Conservation (phyloP, 2,888 invertebrate species). For the Cryptocephalus moraei region DNA sequence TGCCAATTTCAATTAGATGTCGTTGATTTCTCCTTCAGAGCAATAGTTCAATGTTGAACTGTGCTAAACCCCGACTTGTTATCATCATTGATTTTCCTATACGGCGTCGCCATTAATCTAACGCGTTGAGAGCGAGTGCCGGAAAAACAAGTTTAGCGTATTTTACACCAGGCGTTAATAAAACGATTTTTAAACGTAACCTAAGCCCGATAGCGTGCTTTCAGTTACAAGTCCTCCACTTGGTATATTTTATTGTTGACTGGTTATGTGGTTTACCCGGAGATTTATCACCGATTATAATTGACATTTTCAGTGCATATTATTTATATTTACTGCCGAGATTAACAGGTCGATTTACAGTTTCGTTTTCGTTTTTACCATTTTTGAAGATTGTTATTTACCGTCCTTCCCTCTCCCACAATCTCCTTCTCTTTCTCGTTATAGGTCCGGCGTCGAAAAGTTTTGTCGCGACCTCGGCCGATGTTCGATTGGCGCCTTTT, state of each 20-base stretch:
- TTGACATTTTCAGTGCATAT: constrained; percentile 28
- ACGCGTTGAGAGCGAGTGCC: constrained; percentile 1
- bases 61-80: too few relatives aligned
- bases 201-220: constrained; percentile 18
- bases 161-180: constrained; percentile 10
- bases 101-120: too few relatives aligned
- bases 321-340: constrained; percentile 25
- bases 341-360: constrained; percentile 26
- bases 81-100: too few relatives aligned
- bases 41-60: too few relatives aligned
- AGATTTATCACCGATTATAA: constrained; percentile 28
- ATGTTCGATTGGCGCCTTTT: too few relatives aligned
- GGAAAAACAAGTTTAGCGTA: constrained; percentile 11
- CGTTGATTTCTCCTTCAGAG: too few relatives aligned
- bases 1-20: too few relatives aligned
- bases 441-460: too few relatives aligned
- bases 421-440: too few relatives aligned
- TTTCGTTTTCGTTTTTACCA: constrained; percentile 15
- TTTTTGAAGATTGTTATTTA: constrained; percentile 2
- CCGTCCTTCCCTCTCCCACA: too few relatives aligned
- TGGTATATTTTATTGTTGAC: constrained; percentile 24
- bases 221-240: constrained; percentile 20
- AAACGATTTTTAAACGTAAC: constrained; percentile 18
- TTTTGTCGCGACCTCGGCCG: too few relatives aligned
- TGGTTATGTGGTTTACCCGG: constrained; percentile 22